phyloP scores from a whole-genome alignment of 1,140 invertebrate species.

The Camponotus floridanus region DNA sequence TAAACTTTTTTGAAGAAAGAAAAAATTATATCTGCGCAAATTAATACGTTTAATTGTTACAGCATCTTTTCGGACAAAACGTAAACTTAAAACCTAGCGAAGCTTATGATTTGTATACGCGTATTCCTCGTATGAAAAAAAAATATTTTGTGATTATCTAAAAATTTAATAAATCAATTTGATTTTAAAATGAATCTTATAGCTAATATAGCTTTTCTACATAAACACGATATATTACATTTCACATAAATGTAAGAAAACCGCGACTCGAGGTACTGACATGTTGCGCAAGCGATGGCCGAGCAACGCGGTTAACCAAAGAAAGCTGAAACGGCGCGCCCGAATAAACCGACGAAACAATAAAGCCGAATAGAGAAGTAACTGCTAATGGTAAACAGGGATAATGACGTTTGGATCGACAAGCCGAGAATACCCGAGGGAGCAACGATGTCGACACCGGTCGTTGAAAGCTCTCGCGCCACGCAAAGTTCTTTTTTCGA shows the following conservation, averaged over 20 bases:
- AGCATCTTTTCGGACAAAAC: too few species aligned
- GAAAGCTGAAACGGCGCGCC: constrained; percentile 66
- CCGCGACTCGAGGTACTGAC: constrained; percentile 47
- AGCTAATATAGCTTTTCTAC: not conserved
- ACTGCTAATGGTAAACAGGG: constrained; percentile 57
- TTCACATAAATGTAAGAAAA: constrained; percentile 19
- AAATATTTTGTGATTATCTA: not conserved
- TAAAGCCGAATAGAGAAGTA: constrained; percentile 65
- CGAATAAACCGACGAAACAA: constrained; percentile 70
- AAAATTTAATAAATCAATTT: not conserved
- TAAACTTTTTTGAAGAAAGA: constrained; percentile 14
- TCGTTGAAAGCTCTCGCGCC: constrained; percentile 57
- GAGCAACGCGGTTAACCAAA: constrained; percentile 69
- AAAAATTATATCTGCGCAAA: not conserved
- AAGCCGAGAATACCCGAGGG: constrained; percentile 60
- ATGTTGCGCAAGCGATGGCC: constrained; percentile 52
- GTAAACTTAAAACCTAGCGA: not conserved
- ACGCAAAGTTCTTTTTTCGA: constrained; percentile 47
- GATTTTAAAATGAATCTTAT: not conserved
- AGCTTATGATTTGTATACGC: not conserved
- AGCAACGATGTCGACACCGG: constrained; percentile 47
- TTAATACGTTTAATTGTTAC: not conserved
- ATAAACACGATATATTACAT: not conserved
- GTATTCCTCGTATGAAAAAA: not conserved
- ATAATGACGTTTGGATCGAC: constrained; percentile 72